Evolutionary conservation across 2,888 invertebrate genomes (phyloP).

Genomic region (Orthosia incerta): DNA sequence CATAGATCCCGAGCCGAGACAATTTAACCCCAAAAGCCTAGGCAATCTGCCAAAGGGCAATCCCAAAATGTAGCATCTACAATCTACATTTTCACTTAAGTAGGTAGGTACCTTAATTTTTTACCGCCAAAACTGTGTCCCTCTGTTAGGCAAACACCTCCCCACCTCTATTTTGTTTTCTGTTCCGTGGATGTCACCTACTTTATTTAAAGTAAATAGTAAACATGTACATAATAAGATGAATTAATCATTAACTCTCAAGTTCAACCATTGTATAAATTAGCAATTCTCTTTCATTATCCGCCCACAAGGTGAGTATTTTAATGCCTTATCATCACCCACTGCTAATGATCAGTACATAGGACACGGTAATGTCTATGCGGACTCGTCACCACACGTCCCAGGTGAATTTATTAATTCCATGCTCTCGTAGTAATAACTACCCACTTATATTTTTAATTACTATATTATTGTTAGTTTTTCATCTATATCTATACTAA

Average conservation of each 20-base stretch:
- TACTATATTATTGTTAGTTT: slow-evolving; percentile 2
- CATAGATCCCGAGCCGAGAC: too few species aligned
- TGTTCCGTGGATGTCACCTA: not conserved
- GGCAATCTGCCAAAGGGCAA: too few species aligned
- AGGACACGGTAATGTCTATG: not conserved
- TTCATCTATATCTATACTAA: too few species aligned
- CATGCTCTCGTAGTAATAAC: not conserved
- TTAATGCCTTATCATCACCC: slow-evolving; percentile 48
- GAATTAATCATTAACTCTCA: slow-evolving; percentile 30
- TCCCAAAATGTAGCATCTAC: too few species aligned
- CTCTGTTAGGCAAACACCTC: too few species aligned
- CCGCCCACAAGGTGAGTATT: slow-evolving; percentile 34
- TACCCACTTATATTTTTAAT: slow-evolving; percentile 28
- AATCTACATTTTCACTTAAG: too few species aligned
- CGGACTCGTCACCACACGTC: slow-evolving; percentile 35
- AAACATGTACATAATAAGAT: not conserved
- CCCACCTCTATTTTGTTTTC: not conserved
- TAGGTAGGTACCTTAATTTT: too few species aligned
- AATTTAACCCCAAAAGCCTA: too few species aligned
- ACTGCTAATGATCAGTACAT: slow-evolving; percentile 13
- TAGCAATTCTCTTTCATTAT: slow-evolving; percentile 10
- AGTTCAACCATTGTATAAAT: slow-evolving; percentile 55
- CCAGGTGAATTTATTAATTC: not conserved
- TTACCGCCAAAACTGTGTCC: too few species aligned
- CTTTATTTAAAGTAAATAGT: too few species aligned